Base-by-base conservation (phyloP, 2,888 invertebrate species). In the Synergus umbraculus region DNA sequence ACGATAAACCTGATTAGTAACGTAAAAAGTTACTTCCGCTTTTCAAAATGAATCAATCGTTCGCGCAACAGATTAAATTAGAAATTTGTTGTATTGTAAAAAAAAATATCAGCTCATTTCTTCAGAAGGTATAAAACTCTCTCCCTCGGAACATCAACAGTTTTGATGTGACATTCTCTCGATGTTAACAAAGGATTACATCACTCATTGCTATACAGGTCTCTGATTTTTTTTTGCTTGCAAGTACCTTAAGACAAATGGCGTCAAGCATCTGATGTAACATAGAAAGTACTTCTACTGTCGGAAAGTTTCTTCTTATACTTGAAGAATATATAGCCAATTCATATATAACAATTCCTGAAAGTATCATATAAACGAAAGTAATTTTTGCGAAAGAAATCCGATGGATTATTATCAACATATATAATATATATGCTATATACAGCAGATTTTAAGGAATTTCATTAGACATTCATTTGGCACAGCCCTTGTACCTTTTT, bases 261-360 rank as follows among this genome's bases (percentile, higher is more conserved):
- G 73, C 73, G 73, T 73, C 49, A 73, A 73, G 73, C 49, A 73
- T 41, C 73, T 73, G 73, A 73, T 37, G 73, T 73, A 73, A 73
- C 73, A 73, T 73, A 73, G 73, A 73, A 73, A 73, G 73, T 73
- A 73, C 73, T 73, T 73, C 49, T 73, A 37, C 73, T 73, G 73
- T 54, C 73, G 49, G 73, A 73, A 73, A 73, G 73, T 73, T 73
- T 73, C 73, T 73, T 54, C 69, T 69, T 69, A 69, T 69, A 49
- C 73, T 37, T 29, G n/a, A 49, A 73, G 37, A 54, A 54, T 54
- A 54, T 73, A 73, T 54, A 73, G 15, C 29, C 37, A n/a, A 73
- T 10, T 41, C n/a, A 41, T 46, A 13, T 43, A 22, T 46, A 44
- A 67, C 18, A 43, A 44, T 67, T 13, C 44, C 15, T 54, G 54